These are phyloP conservation scores for Dermolepida albohirtum DNA, from an alignment of 2,888 invertebrate genomes.

Conservation along the genomic window DNA sequence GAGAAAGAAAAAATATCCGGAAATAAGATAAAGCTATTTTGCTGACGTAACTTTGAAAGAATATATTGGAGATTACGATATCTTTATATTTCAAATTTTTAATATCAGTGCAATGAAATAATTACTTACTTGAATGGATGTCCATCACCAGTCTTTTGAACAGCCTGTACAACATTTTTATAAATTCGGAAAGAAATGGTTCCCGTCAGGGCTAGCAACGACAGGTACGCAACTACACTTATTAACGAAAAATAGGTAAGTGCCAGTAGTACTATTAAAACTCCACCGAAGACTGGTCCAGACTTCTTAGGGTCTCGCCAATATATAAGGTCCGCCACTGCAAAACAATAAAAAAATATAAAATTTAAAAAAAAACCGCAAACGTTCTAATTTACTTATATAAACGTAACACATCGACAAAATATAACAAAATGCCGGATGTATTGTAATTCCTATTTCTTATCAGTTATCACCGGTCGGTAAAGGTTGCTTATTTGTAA, in stretches of 20 bases:
- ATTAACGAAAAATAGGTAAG: slow-evolving; percentile 96
- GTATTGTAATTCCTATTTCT: background rate
- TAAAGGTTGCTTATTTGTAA: no score
- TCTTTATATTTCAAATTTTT: no score
- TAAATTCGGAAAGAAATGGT: slow-evolving; percentile 96
- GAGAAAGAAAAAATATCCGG: no score
- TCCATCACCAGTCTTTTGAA: slow-evolving; percentile 96
- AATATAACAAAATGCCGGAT: background rate
- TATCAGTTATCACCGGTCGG: background rate
- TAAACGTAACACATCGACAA: background rate
- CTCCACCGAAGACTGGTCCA: slow-evolving; percentile 92
- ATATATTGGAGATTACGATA: no score
- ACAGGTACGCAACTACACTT: slow-evolving; percentile 93
- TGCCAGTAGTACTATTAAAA: slow-evolving; percentile 89
- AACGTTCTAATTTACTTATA: background rate
- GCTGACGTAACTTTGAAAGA: no score
- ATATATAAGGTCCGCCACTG: slow-evolving; percentile 96
- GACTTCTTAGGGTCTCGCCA: slow-evolving; percentile 97
- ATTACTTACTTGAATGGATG: slow-evolving; percentile 94
- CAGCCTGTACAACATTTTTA: slow-evolving; percentile 93
- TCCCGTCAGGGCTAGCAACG: slow-evolving; percentile 85
- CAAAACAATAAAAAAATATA: slow-evolving; percentile 51
- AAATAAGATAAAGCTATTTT: no score
- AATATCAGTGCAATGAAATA: background rate
- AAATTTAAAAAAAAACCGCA: background rate